These are phyloP conservation scores for Garrulus glandarius DNA, from an alignment of 2,797 vertebrate genomes.

Conservation along the genomic window DNA sequence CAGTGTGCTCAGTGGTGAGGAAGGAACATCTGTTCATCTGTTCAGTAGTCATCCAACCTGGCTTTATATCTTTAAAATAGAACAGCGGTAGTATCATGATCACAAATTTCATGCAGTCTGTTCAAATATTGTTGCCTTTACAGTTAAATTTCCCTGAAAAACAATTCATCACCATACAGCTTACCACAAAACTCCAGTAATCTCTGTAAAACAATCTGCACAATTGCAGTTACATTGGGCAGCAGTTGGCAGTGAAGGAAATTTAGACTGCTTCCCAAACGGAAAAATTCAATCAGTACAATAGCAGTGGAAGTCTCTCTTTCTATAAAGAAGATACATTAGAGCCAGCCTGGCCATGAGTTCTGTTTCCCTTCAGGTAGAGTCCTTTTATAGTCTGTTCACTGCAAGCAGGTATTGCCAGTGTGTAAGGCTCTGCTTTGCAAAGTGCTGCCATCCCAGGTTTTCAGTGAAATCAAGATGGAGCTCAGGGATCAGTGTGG, in stretches of 20 bases:
- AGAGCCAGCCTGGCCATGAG: not conserved
- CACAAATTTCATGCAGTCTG: not conserved
- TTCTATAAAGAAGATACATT: not conserved
- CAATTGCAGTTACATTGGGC: not conserved
- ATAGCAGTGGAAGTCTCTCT: not conserved
- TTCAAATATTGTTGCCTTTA: not conserved
- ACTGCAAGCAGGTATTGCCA: not conserved
- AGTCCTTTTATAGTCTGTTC: not conserved
- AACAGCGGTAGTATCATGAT: not conserved
- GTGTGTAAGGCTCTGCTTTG: not conserved
- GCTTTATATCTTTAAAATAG: not conserved
- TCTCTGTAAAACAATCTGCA: not conserved
- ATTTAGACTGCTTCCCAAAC: not conserved
- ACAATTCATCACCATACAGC: not conserved
- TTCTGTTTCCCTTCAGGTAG: not conserved
- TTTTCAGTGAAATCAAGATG: not conserved
- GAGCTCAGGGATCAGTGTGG: not conserved
- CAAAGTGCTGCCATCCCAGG: not conserved
- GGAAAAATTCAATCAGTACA: not conserved
- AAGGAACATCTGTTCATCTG: not conserved
- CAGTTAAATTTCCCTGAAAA: not conserved
- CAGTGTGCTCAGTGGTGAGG: not conserved
- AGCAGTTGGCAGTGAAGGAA: not conserved
- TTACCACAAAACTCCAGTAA: not conserved
- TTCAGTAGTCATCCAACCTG: not conserved